Conservation (phyloP, 2,797 vertebrate species). For the Apogon talboti region DNA sequence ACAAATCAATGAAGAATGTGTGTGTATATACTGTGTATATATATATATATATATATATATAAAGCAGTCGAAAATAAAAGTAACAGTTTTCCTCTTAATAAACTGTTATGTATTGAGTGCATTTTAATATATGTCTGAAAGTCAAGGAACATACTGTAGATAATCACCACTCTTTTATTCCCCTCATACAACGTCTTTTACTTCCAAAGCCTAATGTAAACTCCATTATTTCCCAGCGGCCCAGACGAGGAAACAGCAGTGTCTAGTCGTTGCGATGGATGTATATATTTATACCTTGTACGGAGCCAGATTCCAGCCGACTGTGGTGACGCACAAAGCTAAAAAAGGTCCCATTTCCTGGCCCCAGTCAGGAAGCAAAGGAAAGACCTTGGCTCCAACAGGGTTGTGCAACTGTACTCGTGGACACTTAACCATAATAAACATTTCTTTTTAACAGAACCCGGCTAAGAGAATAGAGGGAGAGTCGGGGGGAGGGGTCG, state of each 20-base stretch:
- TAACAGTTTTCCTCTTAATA: constrained; percentile 1
- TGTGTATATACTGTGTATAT: too few species aligned
- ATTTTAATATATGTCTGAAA: constrained; percentile 13
- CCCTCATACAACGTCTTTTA: constrained; percentile 42
- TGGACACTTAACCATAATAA: constrained; percentile 89
- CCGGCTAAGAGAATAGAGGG: constrained; percentile 84
- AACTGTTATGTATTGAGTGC: constrained; percentile 19
- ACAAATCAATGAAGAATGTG: too few species aligned
- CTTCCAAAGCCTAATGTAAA: constrained; percentile 55
- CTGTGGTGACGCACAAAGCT: constrained; percentile 88
- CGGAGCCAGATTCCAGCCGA: constrained; percentile 80
- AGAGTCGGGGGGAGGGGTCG: constrained; percentile 57
- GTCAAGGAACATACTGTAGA: constrained; percentile 11
- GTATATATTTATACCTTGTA: constrained; percentile 84
- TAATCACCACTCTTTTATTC: constrained; percentile 3
- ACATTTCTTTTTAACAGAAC: constrained; percentile 85
- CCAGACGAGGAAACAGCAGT: constrained; percentile 73
- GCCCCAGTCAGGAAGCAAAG: constrained; percentile 87
- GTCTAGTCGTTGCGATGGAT: constrained; percentile 74
- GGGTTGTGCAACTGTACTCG: constrained; percentile 82
- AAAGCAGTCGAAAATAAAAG: constrained; percentile 15
- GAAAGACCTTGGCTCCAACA: constrained; percentile 89
- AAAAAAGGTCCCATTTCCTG: constrained; percentile 90
- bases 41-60: too few species aligned
- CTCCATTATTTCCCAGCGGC: constrained; percentile 72